Evolutionary conservation across 2,113 vertebrate genomes (phyloP), one percentile per base, ranked within the genome.

Genomic region (Amblyopsis rosae): DNA sequence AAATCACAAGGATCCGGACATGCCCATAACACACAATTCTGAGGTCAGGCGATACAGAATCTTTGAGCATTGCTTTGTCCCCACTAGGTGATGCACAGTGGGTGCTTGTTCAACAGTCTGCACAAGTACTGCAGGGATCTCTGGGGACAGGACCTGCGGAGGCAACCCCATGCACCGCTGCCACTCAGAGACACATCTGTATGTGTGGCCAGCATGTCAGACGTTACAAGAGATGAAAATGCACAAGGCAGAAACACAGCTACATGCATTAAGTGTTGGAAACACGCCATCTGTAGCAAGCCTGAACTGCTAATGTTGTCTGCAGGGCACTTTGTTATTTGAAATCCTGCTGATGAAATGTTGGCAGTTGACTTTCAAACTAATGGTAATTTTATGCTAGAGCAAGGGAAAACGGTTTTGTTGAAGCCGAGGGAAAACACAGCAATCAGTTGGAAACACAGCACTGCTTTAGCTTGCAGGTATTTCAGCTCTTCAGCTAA

Each of bases 31-130:
- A 46, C 51, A 48, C 33, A 58, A 76, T 77, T 75, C 70, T 80
- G 75, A 84, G 91, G 88, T 90, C 88, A 90, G 82, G 62, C 76
- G 82, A 82, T 73, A 81, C 46, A 75, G 82, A 73, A 65, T 82
- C 83, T 82, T 83, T 84, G 82, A 83, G 85, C 77, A 77, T 72
- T 76, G 81, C 87, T 89, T 84, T 86, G 76, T 82, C 86, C 82
- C 79, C 70, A 72, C 81, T 78, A 71, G 77, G 83, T 83, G 80
- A 88, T 77, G 70, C 87, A 87, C 83, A 83, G 87, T 82, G 75
- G 26, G 82, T 16, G 84, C 80, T 81, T 87, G 87, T 87, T 91
- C 86, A 89, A 89, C 87, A 89, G 89, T 91, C 86, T 85, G 80
- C 86, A 85, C 81, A 73, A 82, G 81, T 78, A 75, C 68, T 86